These are phyloP conservation scores for Patella vulgata DNA, from an alignment of 1,140 invertebrate genomes.

Conservation along the genomic window DNA sequence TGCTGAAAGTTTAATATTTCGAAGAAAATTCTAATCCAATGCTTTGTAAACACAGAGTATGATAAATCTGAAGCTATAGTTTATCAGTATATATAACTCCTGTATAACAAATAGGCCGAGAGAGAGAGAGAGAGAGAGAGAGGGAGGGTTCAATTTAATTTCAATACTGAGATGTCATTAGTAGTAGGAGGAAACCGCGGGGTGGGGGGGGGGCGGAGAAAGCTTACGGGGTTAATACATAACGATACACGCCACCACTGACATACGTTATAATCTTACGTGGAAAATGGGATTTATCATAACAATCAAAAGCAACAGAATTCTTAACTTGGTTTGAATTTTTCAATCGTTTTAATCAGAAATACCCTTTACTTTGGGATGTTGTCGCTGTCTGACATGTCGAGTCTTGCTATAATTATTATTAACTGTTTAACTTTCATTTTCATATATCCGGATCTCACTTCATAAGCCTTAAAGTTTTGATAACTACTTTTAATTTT, in stretches of 20 bases:
- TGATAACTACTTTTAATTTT: too few relatives aligned
- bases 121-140: conserved; percentile 10
- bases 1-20: background rate
- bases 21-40: background rate
- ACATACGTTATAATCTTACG: too few relatives aligned
- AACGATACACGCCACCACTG: too few relatives aligned
- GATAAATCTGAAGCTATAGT: too few relatives aligned
- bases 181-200: background rate
- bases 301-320: background rate
- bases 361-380: too few relatives aligned
- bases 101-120: conserved; percentile 4
- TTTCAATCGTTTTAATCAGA: too few relatives aligned
- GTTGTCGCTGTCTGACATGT: too few relatives aligned
- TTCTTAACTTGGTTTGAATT: background rate
- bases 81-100: too few relatives aligned
- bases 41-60: background rate
- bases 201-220: background rate
- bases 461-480: too few relatives aligned
- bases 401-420: too few relatives aligned
- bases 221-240: background rate
- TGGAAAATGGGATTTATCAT: background rate
- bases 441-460: too few relatives aligned
- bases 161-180: background rate
- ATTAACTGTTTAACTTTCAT: too few relatives aligned
- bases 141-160: background rate